Evolutionary conservation across 2,888 invertebrate genomes (phyloP), one percentile per base, ranked within the genome.

Genomic region (Philopedon plagiatum): DNA sequence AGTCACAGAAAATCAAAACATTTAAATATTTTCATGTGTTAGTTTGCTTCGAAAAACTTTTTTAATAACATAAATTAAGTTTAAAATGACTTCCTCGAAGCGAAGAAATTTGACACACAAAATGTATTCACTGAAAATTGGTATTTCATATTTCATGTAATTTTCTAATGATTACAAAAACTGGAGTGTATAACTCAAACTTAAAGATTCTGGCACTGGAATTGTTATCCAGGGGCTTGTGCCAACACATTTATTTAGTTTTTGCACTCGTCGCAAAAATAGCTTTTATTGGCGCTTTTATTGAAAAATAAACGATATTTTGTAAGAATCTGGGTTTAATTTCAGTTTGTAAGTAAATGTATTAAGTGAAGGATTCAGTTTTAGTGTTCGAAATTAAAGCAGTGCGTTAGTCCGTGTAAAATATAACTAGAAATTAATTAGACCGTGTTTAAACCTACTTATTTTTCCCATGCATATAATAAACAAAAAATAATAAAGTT

Each of bases 181-280:
- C 7, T 23, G 23, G 2, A 21, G 8, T 11, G 11, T 11, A 46
- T 5, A 44, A 23, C 9, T 23, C 15, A 29, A 41, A 41, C 41
- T 18, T 0, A 18, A 18, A 29, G 26, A 26, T 49, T 26, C 29
- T 54, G 51, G 51, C 51, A 54, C 51, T 18, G 9, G 29, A 54
- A 54, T 29, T 54, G 51, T 54, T 54, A 54, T 54, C 51, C 51
- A 9, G 0, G n/a, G 11, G 7, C 9, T 15, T 1, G 29, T 54
- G 51, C 51, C 51, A 54, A 54, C 29, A 54, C 15, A 13, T n/a
- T n/a, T n/a, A 15, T 26, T 54, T 32, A 54, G 29, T 54, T 54
- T 49, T 54, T 54, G 23, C 51, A 54, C 51, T 18, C 23, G 29
- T 29, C 29, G 51, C 51, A 54, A 7, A 54, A 54, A 54, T 54